phyloP scores from a whole-genome alignment of 2,113 vertebrate species.

The Aptenodytes forsteri region DNA sequence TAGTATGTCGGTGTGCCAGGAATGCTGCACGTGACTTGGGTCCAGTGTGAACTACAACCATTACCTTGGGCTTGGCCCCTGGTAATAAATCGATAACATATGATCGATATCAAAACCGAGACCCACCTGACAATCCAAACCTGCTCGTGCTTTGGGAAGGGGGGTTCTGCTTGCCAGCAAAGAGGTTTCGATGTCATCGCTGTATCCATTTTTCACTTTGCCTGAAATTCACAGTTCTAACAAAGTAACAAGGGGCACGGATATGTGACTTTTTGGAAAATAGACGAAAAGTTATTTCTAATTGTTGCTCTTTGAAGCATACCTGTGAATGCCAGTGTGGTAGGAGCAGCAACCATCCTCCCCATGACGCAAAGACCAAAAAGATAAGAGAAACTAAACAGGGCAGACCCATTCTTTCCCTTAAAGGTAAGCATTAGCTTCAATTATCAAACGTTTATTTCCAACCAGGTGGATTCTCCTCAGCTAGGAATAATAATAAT shows the following conservation, averaged over 20 bases:
- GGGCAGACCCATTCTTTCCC: not conserved
- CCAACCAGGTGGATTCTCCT: not conserved
- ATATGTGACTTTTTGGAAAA: not conserved
- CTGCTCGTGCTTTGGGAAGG: not conserved
- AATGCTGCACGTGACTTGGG: not conserved
- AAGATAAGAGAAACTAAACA: not conserved
- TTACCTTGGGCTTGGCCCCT: not conserved
- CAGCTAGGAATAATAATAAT: not conserved
- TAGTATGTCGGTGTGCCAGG: not conserved
- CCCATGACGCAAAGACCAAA: not conserved
- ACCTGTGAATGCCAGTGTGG: not conserved
- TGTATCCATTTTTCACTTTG: not conserved
- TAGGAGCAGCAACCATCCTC: not conserved
- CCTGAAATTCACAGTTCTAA: not conserved
- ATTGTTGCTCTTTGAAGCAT: not conserved
- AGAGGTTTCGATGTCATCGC: not conserved
- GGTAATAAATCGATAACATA: not conserved
- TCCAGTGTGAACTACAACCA: not conserved
- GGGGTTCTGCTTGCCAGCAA: not conserved
- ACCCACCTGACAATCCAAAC: not conserved
- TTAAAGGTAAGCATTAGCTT: not conserved
- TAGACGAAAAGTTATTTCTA: not conserved
- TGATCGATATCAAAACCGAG: rapidly evolving
- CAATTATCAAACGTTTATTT: not conserved
- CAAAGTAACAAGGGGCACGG: not conserved